phyloP scores from a whole-genome alignment of 92 coral and sea anemone genomes.

The Siderastrea siderea region DNA sequence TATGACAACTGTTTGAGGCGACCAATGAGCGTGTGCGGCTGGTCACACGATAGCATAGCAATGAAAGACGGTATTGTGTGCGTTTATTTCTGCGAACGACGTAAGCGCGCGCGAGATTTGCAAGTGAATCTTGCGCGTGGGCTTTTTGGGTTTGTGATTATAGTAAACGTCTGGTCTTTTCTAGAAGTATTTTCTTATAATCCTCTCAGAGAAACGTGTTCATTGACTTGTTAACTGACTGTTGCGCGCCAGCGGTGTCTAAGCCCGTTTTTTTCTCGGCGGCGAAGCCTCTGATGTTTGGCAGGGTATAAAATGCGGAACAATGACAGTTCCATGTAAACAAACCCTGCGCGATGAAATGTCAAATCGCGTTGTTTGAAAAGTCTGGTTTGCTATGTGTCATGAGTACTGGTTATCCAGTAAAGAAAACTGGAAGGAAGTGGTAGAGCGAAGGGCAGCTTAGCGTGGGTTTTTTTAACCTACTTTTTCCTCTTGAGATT shows the following conservation, averaged over 20 bases:
- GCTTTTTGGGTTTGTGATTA: not conserved
- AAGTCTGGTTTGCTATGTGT: conserved; percentile 22
- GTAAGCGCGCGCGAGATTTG: conserved; percentile 38
- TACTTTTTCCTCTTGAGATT: not conserved
- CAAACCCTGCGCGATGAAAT: conserved; percentile 41
- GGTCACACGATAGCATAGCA: conserved; percentile 40
- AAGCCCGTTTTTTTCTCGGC: not conserved
- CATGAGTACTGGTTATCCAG: not conserved
- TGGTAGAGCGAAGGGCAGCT: not conserved
- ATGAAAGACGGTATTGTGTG: conserved; percentile 62
- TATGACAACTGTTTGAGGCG: conserved; percentile 64
- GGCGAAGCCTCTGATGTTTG: conserved; percentile 1
- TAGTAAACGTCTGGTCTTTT: not conserved
- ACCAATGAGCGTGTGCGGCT: conserved; percentile 78
- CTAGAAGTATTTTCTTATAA: not conserved
- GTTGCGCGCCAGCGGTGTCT: conserved; percentile 20
- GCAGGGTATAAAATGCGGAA: conserved; percentile 31
- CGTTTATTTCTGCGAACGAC: conserved; percentile 65
- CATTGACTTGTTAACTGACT: not conserved
- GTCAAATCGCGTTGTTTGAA: conserved; percentile 1
- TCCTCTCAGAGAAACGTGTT: not conserved
- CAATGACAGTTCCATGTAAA: conserved; percentile 47
- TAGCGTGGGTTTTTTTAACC: not conserved
- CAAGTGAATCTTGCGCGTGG: conserved; percentile 31
- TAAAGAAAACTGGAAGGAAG: conserved; percentile 6